Conservation (phyloP, 2,113 vertebrate species). For the Echinops telfairi region DNA sequence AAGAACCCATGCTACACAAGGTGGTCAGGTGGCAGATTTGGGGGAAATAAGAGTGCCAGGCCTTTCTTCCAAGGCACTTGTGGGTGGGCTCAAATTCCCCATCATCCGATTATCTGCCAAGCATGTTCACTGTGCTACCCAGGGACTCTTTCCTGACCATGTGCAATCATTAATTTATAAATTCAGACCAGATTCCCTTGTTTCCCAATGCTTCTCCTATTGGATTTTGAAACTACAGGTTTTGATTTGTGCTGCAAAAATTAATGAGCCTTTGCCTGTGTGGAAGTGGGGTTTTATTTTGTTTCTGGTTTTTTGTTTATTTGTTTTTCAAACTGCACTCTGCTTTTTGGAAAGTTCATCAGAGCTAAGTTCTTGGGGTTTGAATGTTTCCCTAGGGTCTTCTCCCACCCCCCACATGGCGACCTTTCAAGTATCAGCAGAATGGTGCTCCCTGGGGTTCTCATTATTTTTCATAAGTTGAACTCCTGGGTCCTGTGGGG, state of each 20-base stretch:
- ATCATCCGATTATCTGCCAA: background rate
- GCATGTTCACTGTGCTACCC: background rate
- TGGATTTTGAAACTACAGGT: slow-evolving; percentile 29
- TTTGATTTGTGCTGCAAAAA: background rate
- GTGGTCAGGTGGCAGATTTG: background rate
- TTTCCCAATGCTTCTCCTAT: background rate
- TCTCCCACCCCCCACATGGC: background rate
- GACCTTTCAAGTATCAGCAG: too few relatives aligned
- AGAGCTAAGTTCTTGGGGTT: background rate
- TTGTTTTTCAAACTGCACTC: background rate
- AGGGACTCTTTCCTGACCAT: background rate
- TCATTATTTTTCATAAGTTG: too few relatives aligned
- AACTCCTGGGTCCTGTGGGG: too few relatives aligned
- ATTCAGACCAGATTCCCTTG: background rate
- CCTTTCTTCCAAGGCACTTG: background rate
- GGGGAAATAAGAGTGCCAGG: background rate
- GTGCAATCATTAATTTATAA: background rate
- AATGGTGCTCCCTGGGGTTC: background rate
- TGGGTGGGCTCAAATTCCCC: background rate
- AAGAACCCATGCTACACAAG: background rate
- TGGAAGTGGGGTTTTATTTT: background rate
- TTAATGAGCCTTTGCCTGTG: background rate
- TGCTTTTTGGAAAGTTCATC: background rate
- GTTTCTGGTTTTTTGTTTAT: background rate
- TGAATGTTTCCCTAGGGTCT: slow-evolving; percentile 16